These are phyloP conservation scores for Ethmia dodecea DNA, from an alignment of 2,888 invertebrate genomes.

Conservation along the genomic window DNA sequence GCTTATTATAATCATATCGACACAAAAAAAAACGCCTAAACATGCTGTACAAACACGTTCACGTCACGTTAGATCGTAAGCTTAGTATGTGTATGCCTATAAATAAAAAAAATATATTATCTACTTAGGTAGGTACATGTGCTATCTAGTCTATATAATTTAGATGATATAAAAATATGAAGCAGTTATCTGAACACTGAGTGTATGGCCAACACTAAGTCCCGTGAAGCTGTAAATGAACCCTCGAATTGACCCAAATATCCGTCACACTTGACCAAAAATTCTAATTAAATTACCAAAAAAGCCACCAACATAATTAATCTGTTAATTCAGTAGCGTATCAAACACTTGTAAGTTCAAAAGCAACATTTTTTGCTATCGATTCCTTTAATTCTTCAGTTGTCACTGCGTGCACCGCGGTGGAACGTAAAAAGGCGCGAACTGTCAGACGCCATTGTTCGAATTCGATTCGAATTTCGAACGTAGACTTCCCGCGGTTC, in stretches of 20 bases:
- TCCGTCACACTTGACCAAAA: constrained; percentile 27
- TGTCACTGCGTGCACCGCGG: constrained; percentile 58
- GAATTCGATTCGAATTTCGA: constrained; percentile 62
- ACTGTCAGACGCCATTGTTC: constrained; percentile 64
- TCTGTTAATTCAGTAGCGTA: constrained; percentile 58
- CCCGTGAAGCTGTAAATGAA: too few relatives aligned
- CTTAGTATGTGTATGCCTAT: too few relatives aligned
- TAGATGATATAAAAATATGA: too few relatives aligned
- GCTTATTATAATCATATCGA: too few relatives aligned
- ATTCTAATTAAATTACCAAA: constrained; percentile 37
- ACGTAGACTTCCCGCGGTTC: constrained; percentile 59
- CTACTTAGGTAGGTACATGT: too few relatives aligned
- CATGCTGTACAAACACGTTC: too few relatives aligned
- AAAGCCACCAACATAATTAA: constrained; percentile 32
- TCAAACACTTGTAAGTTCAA: constrained; percentile 36
- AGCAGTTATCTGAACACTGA: too few relatives aligned
- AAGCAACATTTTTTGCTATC: constrained; percentile 37
- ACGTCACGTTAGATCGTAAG: too few relatives aligned
- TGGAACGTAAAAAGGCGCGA: constrained; percentile 48
- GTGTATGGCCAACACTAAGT: too few relatives aligned
- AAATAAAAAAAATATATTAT: too few relatives aligned
- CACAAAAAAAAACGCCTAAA: too few relatives aligned
- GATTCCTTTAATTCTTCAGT: constrained; percentile 39
- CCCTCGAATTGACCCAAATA: constrained; percentile 4
- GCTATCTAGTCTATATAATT: too few relatives aligned